These are phyloP conservation scores for Arothron firmamentum DNA, from an alignment of 2,113 vertebrate species.

Conservation along the genomic window DNA sequence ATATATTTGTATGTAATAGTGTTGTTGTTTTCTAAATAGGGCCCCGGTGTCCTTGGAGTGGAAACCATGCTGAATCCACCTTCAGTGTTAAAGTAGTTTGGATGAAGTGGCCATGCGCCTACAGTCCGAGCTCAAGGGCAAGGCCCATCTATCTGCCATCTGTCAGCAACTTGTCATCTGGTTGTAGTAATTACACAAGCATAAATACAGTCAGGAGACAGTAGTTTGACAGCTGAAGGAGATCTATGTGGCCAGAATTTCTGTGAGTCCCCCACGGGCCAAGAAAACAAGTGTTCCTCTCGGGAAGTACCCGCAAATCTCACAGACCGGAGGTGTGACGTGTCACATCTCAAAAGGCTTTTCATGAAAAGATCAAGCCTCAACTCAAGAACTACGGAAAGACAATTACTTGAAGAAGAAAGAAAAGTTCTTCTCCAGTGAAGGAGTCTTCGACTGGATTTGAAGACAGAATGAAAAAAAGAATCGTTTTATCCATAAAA, in stretches of 20 bases:
- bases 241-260: constrained; percentile 37
- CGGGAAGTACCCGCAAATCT: constrained; percentile 36
- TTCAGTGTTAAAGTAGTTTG: constrained; percentile 50
- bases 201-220: constrained; percentile 60
- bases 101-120: constrained; percentile 53
- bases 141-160: constrained; percentile 62
- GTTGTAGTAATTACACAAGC: constrained; percentile 65
- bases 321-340: constrained; percentile 27
- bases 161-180: constrained; percentile 67
- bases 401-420: constrained; percentile 27
- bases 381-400: constrained; percentile 3
- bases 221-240: constrained; percentile 48
- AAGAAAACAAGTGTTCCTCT: constrained; percentile 4
- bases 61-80: constrained; percentile 35
- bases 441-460: constrained; percentile 47
- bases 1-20: constrained; percentile 13
- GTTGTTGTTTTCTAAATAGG: constrained; percentile 22
- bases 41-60: constrained; percentile 47
- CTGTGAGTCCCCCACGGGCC: constrained; percentile 12
- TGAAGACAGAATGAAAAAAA: constrained; percentile 15
- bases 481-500: constrained; percentile 18
- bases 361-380: background rate
- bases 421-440: constrained; percentile 27
- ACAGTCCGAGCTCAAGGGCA: constrained; percentile 57
- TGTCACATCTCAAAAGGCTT: constrained; percentile 1